Conservation (phyloP, 2,797 vertebrate genomes). For the Helostoma temminkii region DNA sequence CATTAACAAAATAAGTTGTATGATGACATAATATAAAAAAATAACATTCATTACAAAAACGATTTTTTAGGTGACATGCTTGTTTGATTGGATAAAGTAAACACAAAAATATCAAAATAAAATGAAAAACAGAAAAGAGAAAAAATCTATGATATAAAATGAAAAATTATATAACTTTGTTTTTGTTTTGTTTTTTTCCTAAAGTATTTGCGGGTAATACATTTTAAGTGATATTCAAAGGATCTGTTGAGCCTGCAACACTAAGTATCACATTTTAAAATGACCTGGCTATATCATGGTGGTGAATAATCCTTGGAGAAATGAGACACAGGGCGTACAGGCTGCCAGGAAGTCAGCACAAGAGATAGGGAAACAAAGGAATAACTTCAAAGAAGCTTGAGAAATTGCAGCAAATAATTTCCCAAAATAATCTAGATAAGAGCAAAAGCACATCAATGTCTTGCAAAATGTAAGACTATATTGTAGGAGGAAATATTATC, state of each 20-base stretch:
- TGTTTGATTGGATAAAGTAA: too few species aligned
- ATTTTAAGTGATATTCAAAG: background rate
- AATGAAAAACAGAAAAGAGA: too few species aligned
- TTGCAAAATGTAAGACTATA: conserved; percentile 40
- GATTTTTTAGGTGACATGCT: too few species aligned
- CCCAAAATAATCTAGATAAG: conserved; percentile 69
- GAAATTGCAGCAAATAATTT: conserved; percentile 66
- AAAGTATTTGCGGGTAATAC: background rate
- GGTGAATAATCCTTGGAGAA: conserved; percentile 60
- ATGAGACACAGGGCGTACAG: conserved; percentile 38
- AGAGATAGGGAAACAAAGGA: conserved; percentile 77
- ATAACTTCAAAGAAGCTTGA: conserved; percentile 74
- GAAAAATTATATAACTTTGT: background rate
- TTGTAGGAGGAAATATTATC: conserved; percentile 45
- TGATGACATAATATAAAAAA: too few species aligned
- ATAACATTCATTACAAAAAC: too few species aligned
- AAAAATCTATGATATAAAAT: too few species aligned
- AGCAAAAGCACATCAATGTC: conserved; percentile 49
- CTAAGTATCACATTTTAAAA: conserved; percentile 27
- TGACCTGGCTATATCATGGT: conserved; percentile 48
- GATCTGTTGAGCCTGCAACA: background rate
- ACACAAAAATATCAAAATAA: too few species aligned
- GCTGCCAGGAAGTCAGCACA: conserved; percentile 60
- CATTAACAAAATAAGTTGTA: too few species aligned
- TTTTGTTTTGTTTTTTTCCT: too few species aligned